A percentile compares a stretch with the other conserved stretches of the same genome.
phyloP scores from a whole-genome alignment of 2,797 vertebrate species.

The Semotilus atromaculatus region DNA sequence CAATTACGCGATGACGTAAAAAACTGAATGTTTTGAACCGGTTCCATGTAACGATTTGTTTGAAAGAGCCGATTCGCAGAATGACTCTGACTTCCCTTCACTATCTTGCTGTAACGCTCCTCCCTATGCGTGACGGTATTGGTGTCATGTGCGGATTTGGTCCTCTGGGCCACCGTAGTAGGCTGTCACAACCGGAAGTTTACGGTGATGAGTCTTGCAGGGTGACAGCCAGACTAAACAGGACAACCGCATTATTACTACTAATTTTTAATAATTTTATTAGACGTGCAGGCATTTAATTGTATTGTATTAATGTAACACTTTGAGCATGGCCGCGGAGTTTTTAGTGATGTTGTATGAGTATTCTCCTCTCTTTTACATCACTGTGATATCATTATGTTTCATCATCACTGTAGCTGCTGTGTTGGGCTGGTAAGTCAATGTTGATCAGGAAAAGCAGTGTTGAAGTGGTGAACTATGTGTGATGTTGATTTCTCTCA shows the following conservation, averaged over 20 bases:
- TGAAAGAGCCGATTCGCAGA: not conserved
- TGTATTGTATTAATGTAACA: not conserved
- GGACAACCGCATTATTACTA: not conserved
- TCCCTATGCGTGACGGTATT: constrained; percentile 6
- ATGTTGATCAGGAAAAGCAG: not conserved
- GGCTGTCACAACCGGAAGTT: constrained; percentile 41
- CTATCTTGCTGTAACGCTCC: constrained; percentile 6
- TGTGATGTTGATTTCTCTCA: too few species aligned
- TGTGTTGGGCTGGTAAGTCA: constrained; percentile 89
- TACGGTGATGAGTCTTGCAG: not conserved
- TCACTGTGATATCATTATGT: constrained; percentile 87
- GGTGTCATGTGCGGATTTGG: constrained; percentile 32
- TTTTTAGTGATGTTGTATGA: constrained; percentile 90
- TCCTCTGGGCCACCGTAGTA: constrained; percentile 23
- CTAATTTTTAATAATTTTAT: not conserved
- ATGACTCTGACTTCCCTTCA: not conserved
- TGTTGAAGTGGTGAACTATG: not conserved
- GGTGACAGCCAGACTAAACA: not conserved
- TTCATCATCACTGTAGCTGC: constrained; percentile 92
- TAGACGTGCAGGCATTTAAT: not conserved
- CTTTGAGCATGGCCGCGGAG: constrained; percentile 82
- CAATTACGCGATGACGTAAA: not conserved
- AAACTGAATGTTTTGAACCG: not conserved
- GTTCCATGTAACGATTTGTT: not conserved
- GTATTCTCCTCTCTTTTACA: constrained; percentile 92